These are phyloP conservation scores for Oreochromis niloticus DNA, from an alignment of 2,113 vertebrate species.

Conservation along the genomic window DNA sequence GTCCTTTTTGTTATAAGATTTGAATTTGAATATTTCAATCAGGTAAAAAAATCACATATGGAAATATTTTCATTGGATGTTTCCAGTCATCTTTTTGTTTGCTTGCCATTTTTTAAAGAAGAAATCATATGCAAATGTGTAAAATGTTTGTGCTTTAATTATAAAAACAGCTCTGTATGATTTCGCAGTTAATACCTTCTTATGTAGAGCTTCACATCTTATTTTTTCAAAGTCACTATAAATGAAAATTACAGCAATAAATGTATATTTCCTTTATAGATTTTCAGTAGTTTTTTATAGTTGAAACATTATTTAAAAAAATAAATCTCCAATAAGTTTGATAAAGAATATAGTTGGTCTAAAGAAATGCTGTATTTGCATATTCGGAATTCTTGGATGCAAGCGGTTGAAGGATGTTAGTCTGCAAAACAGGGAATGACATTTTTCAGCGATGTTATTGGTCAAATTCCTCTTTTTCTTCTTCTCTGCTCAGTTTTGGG, in stretches of 20 bases:
- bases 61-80: background rate
- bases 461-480: background rate
- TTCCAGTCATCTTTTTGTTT: too few species aligned
- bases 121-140: background rate
- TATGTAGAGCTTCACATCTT: background rate
- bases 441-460: accelerated
- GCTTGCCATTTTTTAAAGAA: background rate
- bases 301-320: background rate
- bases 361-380: background rate
- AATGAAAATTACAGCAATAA: background rate
- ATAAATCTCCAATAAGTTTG: background rate
- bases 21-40: background rate
- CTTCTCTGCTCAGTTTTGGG: background rate
- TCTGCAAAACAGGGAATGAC: accelerated
- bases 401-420: accelerated
- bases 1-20: background rate
- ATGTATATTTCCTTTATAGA: background rate
- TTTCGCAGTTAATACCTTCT: background rate
- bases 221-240: background rate
- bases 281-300: background rate
- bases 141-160: background rate
- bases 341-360: background rate
- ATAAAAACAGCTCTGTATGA: background rate
- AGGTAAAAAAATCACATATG: background rate
- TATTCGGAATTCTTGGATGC: background rate